Percentiles rank a stretch among this genome's conserved stretches.
Conservation (phyloP, 2,797 vertebrate genomes). For the Oreonectes daqikongensis region DNA sequence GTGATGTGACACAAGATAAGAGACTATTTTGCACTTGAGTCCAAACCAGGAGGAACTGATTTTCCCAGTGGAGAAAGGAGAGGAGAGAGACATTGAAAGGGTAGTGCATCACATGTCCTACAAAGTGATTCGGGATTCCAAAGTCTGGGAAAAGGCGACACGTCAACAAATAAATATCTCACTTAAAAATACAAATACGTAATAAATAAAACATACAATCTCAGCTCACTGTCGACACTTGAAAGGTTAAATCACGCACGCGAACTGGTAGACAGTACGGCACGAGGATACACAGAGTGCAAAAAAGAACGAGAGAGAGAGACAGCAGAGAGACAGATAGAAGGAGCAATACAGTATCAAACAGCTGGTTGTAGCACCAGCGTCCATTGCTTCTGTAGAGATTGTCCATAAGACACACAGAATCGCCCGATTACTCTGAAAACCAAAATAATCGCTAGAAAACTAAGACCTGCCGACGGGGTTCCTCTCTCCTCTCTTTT, state of each 20-base stretch:
- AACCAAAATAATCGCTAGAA: conserved; percentile 59
- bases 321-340: conserved; percentile 33
- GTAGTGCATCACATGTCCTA: conserved; percentile 96
- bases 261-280: conserved; percentile 82
- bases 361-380: conserved; percentile 78
- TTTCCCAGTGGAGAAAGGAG: conserved; percentile 36
- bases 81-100: conserved; percentile 75
- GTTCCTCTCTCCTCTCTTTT: conserved; percentile 50
- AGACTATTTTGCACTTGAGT: conserved; percentile 58
- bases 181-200: conserved; percentile 50
- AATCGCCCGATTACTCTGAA: conserved; percentile 76
- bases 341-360: conserved; percentile 83
- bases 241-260: conserved; percentile 88
- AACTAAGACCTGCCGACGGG: conserved; percentile 13
- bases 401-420: conserved; percentile 88
- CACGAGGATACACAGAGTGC: conserved; percentile 58
- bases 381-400: conserved; percentile 82
- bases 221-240: conserved; percentile 72
- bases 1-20: conserved; percentile 41
- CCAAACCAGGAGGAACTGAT: conserved; percentile 65
- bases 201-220: conserved; percentile 58
- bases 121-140: conserved; percentile 78
- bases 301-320: conserved; percentile 23
- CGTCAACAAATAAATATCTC: conserved; percentile 79
- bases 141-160: conserved; percentile 65